Evolutionary conservation across 2,797 vertebrate genomes (phyloP).

Genomic region (Sciurus carolinensis): DNA sequence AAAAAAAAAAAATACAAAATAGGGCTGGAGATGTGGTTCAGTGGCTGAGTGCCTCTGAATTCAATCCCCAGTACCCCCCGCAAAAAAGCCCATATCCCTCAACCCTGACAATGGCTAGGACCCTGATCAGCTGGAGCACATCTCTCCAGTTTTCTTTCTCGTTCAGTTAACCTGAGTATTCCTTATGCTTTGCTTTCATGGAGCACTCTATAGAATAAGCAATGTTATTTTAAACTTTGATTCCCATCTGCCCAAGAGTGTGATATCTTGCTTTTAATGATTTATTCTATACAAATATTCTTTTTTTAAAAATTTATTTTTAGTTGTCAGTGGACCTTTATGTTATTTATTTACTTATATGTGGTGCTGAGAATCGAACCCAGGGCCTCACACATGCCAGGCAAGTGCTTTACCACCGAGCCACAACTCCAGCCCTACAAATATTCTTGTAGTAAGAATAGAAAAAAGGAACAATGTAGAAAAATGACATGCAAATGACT

Average conservation of each 20-base stretch:
- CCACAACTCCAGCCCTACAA: not conserved
- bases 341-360: too few relatives aligned
- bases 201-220: not conserved
- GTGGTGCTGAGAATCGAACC: too few relatives aligned
- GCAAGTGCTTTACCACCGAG: too few relatives aligned
- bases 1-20: too few relatives aligned
- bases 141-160: not conserved
- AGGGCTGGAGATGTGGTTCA: too few relatives aligned
- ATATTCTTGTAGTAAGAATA: not conserved
- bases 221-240: not conserved
- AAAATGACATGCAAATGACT: not conserved
- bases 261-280: not conserved
- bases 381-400: too few relatives aligned
- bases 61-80: too few relatives aligned
- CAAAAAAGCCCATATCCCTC: not conserved
- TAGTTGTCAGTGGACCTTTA: too few relatives aligned
- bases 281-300: not conserved
- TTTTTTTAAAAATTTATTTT: not conserved
- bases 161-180: not conserved
- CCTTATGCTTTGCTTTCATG: not conserved
- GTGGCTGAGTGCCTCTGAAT: too few relatives aligned
- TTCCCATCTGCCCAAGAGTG: not conserved
- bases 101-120: accelerated
- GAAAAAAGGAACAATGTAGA: not conserved
- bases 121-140: accelerated